Base-by-base conservation (phyloP, 2,888 invertebrate species). In the Isoperla grammatica region DNA sequence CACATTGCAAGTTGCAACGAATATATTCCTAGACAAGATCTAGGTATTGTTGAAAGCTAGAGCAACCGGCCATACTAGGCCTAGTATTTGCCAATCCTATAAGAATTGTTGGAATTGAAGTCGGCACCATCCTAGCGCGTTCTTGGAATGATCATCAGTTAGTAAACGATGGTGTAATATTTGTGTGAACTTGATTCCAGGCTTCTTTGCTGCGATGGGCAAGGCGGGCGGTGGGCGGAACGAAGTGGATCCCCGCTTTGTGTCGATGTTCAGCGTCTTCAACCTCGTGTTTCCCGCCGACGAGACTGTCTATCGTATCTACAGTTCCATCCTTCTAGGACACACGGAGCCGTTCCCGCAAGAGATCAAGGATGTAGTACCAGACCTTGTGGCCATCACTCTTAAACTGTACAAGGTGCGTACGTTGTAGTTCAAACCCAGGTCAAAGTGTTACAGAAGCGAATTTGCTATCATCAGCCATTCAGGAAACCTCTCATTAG, bases 141-240 rank as follows among this genome's bases (percentile, higher is more conserved):
- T 2, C 9, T 49, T 49, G n/a, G 20, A 55, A 6, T 53, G 46
- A 57, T 6, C n/a, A n/a, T n/a, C n/a, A n/a, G n/a, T n/a, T n/a
- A n/a, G n/a, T n/a, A n/a, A n/a, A n/a, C n/a, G n/a, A n/a, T n/a
- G n/a, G n/a, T n/a, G n/a, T n/a, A n/a, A n/a, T n/a, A n/a, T n/a
- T n/a, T n/a, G n/a, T n/a, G n/a, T n/a, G n/a, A n/a, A n/a, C n/a
- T n/a, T n/a, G n/a, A n/a, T 48, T 61, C 61, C 72, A 74, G 86
- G 83, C 23, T 92, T 87, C 71, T 78, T 91, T 57, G 88, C 88
- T 0, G 87, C 90, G 1, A 91, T 92, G 91, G 90, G 90, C 2
- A 85, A 87, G 68, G 87, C 93, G 15, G 94, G 93, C 1, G 94
- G 94, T 12, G 93, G 94, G 0, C 81, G 93, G 65, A 94, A 93